These are phyloP conservation scores for Quiscalus mexicanus DNA, from an alignment of 2,113 vertebrate species.

Conservation along the genomic window DNA sequence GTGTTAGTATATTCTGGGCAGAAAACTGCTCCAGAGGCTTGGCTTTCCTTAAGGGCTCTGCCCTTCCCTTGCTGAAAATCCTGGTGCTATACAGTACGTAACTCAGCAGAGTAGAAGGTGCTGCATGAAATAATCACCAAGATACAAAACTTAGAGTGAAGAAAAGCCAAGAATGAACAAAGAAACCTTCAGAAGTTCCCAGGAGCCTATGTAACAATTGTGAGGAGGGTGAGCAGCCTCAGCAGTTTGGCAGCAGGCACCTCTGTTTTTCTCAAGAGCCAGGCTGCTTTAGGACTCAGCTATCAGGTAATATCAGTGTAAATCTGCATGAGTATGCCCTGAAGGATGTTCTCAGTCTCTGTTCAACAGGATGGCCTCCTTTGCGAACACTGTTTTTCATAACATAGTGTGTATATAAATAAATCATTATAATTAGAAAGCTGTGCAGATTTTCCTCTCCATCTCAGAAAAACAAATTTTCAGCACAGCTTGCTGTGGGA, in stretches of 20 bases:
- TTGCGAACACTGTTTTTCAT: constrained; percentile 44
- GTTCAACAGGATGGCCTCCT: constrained; percentile 29
- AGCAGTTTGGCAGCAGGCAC: background rate
- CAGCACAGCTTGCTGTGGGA: background rate
- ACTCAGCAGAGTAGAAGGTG: background rate
- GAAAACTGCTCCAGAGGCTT: background rate
- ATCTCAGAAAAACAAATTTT: background rate
- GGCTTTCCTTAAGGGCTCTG: background rate
- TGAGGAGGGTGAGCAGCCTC: background rate
- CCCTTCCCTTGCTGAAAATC: background rate
- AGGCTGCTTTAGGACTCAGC: background rate
- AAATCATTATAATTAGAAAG: constrained; percentile 20
- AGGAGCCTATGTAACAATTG: background rate
- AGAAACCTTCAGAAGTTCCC: background rate
- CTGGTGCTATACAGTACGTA: rapidly evolving
- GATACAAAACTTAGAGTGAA: background rate
- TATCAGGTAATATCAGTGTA: constrained; percentile 32
- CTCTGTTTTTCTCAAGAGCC: constrained; percentile 42
- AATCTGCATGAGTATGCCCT: constrained; percentile 38
- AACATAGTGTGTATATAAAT: background rate
- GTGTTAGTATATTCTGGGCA: background rate
- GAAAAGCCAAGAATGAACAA: constrained; percentile 5
- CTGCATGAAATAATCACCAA: background rate
- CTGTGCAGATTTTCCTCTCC: background rate
- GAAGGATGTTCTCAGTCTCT: constrained; percentile 20